phyloP scores from a whole-genome alignment of 1,140 invertebrate species.

The Radopholus similis region DNA sequence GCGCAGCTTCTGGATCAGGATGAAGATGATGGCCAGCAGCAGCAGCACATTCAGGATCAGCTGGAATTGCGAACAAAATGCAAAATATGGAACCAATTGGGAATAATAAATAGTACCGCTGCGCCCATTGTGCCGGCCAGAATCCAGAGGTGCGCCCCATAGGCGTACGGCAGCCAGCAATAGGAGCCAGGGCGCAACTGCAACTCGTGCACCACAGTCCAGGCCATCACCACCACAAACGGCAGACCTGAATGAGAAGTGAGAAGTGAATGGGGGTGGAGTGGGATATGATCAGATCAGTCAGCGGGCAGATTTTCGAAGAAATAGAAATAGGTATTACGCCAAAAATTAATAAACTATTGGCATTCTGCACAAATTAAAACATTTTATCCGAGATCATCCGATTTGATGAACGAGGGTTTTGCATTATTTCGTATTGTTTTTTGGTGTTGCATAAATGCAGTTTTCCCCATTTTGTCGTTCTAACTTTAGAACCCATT shows the following conservation, averaged over 20 bases:
- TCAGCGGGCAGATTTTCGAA: no score
- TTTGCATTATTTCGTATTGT: no score
- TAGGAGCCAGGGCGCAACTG: slow-evolving; percentile 43
- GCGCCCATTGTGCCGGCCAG: slow-evolving; percentile 58
- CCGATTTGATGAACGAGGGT: no score
- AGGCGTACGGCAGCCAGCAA: slow-evolving; percentile 59
- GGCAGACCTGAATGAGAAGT: slow-evolving; percentile 49
- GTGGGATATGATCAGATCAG: no score
- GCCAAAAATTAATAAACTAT: background rate
- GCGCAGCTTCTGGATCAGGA: slow-evolving; percentile 56
- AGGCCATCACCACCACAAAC: slow-evolving; percentile 52
- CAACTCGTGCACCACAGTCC: slow-evolving; percentile 52
- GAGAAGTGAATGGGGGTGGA: no score
- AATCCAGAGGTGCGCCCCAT: slow-evolving; percentile 59
- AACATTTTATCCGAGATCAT: no score
- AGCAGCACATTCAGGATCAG: slow-evolving; percentile 48
- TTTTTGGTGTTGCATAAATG: no score
- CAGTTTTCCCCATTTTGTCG: no score
- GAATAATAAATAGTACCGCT: slow-evolving; percentile 42
- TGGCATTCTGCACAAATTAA: no score
- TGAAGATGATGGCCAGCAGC: slow-evolving; percentile 52
- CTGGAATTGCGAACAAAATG: background rate
- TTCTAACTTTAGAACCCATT: no score
- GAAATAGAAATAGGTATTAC: background rate
- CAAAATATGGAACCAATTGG: background rate